A percentile compares a stretch with the other conserved stretches of the same genome.
Evolutionary conservation across 2,888 invertebrate genomes (phyloP).

Genomic region (Pharmacophagus antenor): DNA sequence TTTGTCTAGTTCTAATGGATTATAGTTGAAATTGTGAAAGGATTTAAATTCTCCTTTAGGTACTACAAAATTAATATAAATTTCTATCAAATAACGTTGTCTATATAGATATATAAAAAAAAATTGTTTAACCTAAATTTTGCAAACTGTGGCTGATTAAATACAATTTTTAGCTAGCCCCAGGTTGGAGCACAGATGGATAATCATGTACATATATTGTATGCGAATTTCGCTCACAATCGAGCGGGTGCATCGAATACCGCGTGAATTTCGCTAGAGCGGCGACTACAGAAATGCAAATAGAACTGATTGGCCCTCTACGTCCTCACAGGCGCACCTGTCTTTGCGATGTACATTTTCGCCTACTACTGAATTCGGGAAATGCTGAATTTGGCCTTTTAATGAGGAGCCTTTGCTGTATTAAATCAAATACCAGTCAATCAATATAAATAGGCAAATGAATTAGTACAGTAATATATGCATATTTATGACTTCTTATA

Average conservation of each 20-base stretch:
- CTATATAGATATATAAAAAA: too few relatives aligned
- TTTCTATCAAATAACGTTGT: too few relatives aligned
- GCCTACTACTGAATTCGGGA: slow-evolving; percentile 34
- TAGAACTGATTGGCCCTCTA: slow-evolving; percentile 57
- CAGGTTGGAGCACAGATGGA: slow-evolving; percentile 44
- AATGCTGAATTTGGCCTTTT: slow-evolving; percentile 33
- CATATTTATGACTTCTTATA: too few relatives aligned
- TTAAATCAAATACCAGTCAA: slow-evolving; percentile 34
- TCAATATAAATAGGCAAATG: slow-evolving; percentile 35
- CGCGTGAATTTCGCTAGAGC: slow-evolving; percentile 49
- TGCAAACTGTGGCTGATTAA: too few relatives aligned
- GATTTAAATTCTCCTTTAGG: too few relatives aligned
- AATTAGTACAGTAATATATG: too few relatives aligned
- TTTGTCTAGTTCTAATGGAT: too few relatives aligned
- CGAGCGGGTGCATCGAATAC: slow-evolving; percentile 36
- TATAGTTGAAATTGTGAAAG: too few relatives aligned
- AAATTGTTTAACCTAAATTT: too few relatives aligned
- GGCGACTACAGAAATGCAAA: slow-evolving; percentile 60
- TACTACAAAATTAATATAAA: too few relatives aligned
- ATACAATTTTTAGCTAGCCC: not conserved
- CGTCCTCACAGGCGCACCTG: slow-evolving; percentile 39
- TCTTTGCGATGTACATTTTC: slow-evolving; percentile 40
- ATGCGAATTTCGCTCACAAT: slow-evolving; percentile 50
- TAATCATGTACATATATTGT: slow-evolving; percentile 50
- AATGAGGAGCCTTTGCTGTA: slow-evolving; percentile 26